phyloP scores from a whole-genome alignment of 2,113 vertebrate species.

The Puntigrus tetrazona region DNA sequence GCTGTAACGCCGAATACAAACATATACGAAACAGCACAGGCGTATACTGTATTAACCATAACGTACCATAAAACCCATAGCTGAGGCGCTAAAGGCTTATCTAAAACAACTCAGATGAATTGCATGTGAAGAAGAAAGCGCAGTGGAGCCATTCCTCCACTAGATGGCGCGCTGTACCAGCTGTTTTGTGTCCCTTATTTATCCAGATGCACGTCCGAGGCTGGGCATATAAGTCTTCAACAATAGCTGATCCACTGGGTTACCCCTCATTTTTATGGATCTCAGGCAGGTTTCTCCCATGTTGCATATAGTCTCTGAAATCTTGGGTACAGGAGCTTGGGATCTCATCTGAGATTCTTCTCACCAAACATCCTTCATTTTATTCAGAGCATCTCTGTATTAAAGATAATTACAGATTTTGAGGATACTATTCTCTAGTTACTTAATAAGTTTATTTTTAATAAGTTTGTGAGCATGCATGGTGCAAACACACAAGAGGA shows the following conservation, averaged over 20 bases:
- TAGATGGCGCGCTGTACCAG: slow-evolving; percentile 42
- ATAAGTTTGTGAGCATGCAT: neutral
- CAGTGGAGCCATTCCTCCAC: slow-evolving; percentile 34
- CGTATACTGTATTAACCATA: no score
- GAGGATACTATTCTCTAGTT: neutral
- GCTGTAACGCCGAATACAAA: no score
- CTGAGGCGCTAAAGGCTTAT: no score
- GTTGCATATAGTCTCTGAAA: slow-evolving; percentile 95
- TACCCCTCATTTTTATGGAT: slow-evolving; percentile 99
- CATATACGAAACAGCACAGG: no score
- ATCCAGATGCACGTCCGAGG: slow-evolving; percentile 44
- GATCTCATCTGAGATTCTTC: slow-evolving; percentile 97
- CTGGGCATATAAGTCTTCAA: slow-evolving; percentile 47
- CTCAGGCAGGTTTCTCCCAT: slow-evolving; percentile 93
- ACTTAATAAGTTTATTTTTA: no score
- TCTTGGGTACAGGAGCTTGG: slow-evolving; percentile 94
- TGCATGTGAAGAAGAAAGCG: neutral
- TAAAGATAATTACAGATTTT: neutral
- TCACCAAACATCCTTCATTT: slow-evolving; percentile 99
- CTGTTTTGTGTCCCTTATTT: slow-evolving; percentile 12
- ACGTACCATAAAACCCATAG: no score
- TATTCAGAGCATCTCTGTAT: slow-evolving; percentile 93
- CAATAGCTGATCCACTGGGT: slow-evolving; percentile 38
- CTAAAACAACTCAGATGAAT: neutral
- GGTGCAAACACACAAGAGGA: no score